Conservation (phyloP, 2,113 vertebrate genomes). For the Corythornis madagascariensis region DNA sequence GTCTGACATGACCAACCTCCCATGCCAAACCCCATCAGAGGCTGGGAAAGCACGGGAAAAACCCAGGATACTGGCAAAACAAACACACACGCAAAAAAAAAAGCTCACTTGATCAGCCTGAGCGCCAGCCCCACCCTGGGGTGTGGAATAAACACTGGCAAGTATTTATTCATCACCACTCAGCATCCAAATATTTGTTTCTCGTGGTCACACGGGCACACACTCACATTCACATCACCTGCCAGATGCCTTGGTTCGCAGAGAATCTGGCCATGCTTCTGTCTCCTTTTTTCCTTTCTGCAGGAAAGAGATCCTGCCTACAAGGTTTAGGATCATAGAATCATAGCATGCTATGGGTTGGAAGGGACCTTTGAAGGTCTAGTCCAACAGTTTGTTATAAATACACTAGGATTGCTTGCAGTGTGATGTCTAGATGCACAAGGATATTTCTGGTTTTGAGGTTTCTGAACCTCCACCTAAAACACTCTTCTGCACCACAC, state of each 20-base stretch:
- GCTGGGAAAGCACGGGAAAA: not conserved
- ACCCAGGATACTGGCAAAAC: not conserved
- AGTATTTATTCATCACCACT: constrained; percentile 44
- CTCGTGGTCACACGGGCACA: not conserved
- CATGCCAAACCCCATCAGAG: not conserved
- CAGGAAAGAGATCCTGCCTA: not conserved
- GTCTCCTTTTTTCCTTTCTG: not conserved
- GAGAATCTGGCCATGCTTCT: not conserved
- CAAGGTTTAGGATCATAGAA: not conserved
- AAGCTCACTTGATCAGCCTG: not conserved
- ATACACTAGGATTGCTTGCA: not conserved
- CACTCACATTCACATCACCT: not conserved
- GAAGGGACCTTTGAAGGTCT: not conserved
- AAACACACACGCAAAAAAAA: not conserved
- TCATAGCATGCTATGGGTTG: not conserved
- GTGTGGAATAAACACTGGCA: constrained; percentile 50
- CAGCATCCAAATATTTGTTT: constrained; percentile 56
- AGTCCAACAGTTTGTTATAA: not conserved
- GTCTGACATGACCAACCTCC: not conserved
- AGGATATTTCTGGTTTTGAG: not conserved
- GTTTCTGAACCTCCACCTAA: not conserved
- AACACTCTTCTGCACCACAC: not conserved
- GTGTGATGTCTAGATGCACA: not conserved
- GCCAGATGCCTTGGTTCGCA: not conserved
- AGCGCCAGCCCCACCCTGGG: constrained; percentile 55